Evolutionary conservation across 2,113 vertebrate genomes (phyloP), one percentile per base, ranked within the genome.

Genomic region (Notothenia rossii): DNA sequence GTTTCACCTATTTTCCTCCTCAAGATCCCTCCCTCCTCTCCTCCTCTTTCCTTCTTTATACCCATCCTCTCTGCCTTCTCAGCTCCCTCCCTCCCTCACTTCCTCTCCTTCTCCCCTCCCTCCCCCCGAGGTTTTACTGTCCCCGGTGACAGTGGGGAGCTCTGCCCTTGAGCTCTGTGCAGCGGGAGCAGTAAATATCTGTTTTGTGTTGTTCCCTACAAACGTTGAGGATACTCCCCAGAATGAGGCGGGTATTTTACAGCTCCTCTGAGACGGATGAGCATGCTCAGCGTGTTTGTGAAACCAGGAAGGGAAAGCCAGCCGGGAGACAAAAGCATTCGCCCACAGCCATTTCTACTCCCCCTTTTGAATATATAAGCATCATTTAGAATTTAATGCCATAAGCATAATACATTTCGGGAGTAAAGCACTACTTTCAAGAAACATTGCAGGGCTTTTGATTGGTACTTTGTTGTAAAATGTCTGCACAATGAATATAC

Each of bases 161-260:
- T 70, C 40, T 89, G 86, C 81, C 92, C 91, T 93, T 93, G 90
- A 93, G 60, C 83, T 80, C 71, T 18, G 7, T 77, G 75, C 76
- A 81, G 80, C 80, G 72, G 65, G n/a, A 86, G 82, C 82, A 86
- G 77, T 82, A 85, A 89, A 87, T 87, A 84, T 83, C 73, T 17
- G 29, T 64, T 63, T n/a, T 68, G 45, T 55, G 50, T 66, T 49
- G 46, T 67, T 69, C 46, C 64, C 14, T 15, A 61, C 74, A 77
- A 54, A 77, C 59, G 67, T 15, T 22, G 49, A 68, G 71, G 75
- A 25, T 75, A 45, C 54, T 66, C 71, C 49, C 12, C 40, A 66
- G 61, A 72, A 64, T 55, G 59, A 75, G 56, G 48, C 43, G 14
- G 45, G 79, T 88, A 62, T 77, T 86, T 85, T 76, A 75, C 58